phyloP scores from a whole-genome alignment of 2,113 vertebrate genomes.

The Anolis sagrei region DNA sequence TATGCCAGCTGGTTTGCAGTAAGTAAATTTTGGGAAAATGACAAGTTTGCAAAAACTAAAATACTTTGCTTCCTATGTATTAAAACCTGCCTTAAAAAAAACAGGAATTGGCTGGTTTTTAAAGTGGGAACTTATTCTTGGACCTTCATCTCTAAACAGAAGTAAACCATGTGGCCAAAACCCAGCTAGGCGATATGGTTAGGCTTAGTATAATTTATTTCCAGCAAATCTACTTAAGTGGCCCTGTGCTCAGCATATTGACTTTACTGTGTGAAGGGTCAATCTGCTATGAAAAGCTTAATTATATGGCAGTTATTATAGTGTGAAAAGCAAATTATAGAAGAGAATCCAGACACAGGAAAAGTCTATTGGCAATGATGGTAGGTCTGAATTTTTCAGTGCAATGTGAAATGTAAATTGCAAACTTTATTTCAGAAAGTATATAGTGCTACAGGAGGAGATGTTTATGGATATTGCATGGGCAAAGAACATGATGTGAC shows the following conservation, averaged over 20 bases:
- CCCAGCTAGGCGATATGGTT: neutral
- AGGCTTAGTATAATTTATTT: neutral
- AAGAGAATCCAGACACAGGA: neutral
- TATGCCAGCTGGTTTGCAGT: neutral
- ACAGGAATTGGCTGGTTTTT: neutral
- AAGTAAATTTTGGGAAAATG: neutral
- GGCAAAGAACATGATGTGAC: neutral
- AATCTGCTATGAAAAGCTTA: neutral
- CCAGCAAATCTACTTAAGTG: conserved; percentile 19
- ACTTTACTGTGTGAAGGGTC: conserved; percentile 1
- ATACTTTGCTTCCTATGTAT: neutral
- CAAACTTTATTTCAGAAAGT: neutral
- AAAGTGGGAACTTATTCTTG: neutral
- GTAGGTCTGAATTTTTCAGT: neutral
- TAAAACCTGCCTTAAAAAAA: neutral
- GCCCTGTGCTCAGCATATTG: conserved; percentile 6
- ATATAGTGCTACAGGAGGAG: neutral
- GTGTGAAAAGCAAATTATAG: conserved; percentile 30
- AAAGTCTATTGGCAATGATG: conserved; percentile 30
- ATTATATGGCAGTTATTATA: neutral
- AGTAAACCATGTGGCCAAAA: neutral
- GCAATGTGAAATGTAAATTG: neutral
- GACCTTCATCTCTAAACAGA: neutral
- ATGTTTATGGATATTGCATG: neutral
- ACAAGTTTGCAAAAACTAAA: neutral